phyloP scores from a whole-genome alignment of 2,888 invertebrate genomes.

The Ashinkailepas kermadecensis region DNA sequence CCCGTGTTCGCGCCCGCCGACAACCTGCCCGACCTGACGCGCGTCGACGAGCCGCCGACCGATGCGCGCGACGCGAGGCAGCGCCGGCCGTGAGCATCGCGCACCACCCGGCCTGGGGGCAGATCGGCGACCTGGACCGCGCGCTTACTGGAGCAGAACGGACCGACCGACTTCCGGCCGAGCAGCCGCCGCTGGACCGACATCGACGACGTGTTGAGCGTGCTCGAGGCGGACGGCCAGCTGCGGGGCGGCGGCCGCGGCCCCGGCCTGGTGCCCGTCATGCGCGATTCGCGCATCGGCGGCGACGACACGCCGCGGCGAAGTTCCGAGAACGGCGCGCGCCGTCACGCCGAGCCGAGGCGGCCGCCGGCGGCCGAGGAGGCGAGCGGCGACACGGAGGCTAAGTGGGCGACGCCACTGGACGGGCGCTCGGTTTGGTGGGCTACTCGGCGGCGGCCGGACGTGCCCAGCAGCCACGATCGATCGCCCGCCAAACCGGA shows the following conservation, averaged over 20 bases:
- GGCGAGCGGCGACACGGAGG: not conserved
- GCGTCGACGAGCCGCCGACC: not conserved
- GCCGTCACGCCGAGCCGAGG: not conserved
- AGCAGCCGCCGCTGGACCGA: conserved; percentile 5
- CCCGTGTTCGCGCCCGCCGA: not conserved
- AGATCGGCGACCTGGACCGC: conserved; percentile 16
- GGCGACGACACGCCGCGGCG: not conserved
- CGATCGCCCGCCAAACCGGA: conserved; percentile 7
- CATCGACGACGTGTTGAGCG: conserved; percentile 8
- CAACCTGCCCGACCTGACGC: not conserved
- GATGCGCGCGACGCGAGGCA: not conserved
- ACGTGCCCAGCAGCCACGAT: not conserved
- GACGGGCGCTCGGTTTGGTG: not conserved
- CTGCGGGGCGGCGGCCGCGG: not conserved
- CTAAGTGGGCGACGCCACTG: not conserved
- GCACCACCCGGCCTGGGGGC: conserved; percentile 12
- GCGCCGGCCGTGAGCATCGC: not conserved
- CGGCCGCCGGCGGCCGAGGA: not conserved
- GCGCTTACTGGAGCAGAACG: conserved; percentile 3
- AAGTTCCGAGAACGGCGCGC: not conserved
- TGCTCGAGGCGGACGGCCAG: conserved; percentile 4
- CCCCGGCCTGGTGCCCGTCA: not conserved
- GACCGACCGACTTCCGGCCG: conserved; percentile 2
- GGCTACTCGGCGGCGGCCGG: not conserved
- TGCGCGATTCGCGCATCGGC: not conserved